Base-by-base conservation (phyloP, 2,797 vertebrate species). In the Manis javanica region DNA sequence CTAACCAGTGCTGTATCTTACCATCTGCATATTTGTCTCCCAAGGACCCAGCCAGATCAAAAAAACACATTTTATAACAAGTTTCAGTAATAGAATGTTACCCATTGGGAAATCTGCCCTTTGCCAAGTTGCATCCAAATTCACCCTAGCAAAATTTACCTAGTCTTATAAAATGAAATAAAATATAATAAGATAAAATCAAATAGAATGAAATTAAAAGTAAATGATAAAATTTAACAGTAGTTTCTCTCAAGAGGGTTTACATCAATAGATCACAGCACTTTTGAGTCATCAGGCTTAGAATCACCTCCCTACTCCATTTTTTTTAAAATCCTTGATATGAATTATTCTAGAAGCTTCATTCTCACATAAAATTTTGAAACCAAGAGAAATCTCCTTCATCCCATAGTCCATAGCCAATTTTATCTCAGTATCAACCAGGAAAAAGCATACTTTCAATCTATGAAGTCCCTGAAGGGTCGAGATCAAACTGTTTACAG, bases 1-100 rank as follows among this genome's bases (percentile, higher is more conserved):
- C 75, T 84, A 84, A 66, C 53, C 71, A 91, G 26, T 5, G 15
- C 31, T 83, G 3, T 77, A 61, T 64, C 61, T 83, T 84, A 77
- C 68, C 94, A 69, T 87, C 69, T 83, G 23, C 11, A 4, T 87
- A 79, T 64, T 87, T 23, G 42, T 92, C 29, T 95, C 78, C 63
- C 5, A 31, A 69, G 64, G 61, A 77, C 9, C 8, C 81, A 86
- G 83, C 29, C 61, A 75, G 49, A 87, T 95, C 84, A 31, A 79
- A 75, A 66, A 64, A 75, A 46, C n/a, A 94, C 31, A 74, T 77
- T 94, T 51, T 92, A 63, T 85, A 95, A 92, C 39, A 90, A 90
- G 26, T 91, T 87, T 82, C 39, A 94, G 71, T 86, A 86, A 72
- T 86, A 68, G 46, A 94, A 88, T 29, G 72, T 64, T n/a, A 29